These are phyloP conservation scores for Numida meleagris DNA, from an alignment of 2,113 vertebrate genomes.

Conservation along the genomic window DNA sequence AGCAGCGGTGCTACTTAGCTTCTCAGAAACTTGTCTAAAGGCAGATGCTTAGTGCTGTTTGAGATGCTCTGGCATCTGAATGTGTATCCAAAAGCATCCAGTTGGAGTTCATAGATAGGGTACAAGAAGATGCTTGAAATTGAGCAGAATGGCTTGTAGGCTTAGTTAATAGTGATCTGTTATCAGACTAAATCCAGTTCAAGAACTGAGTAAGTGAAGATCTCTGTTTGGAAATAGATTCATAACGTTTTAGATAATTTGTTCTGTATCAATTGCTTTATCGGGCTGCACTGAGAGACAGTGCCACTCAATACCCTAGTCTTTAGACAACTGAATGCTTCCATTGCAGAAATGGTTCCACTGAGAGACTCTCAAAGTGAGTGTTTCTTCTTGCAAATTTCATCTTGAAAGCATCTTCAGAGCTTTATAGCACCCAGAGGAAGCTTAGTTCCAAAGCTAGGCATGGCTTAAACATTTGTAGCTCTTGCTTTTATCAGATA, in stretches of 20 bases:
- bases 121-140: neutral
- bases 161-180: neutral
- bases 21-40: neutral
- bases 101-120: neutral
- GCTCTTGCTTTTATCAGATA: neutral
- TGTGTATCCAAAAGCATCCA: neutral
- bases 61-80: neutral
- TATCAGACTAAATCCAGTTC: neutral
- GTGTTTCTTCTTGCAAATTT: neutral
- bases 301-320: fast-evolving
- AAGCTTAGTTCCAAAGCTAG: neutral
- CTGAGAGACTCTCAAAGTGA: neutral
- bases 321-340: neutral
- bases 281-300: neutral
- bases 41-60: neutral
- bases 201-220: neutral
- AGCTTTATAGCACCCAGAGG: neutral
- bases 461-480: neutral
- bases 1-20: neutral
- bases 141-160: neutral
- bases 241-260: neutral
- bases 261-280: neutral
- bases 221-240: neutral
- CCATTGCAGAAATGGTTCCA: neutral
- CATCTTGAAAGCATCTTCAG: neutral